Base-by-base conservation (phyloP, 2,888 invertebrate genomes). In the Drosophila acutilabella region DNA sequence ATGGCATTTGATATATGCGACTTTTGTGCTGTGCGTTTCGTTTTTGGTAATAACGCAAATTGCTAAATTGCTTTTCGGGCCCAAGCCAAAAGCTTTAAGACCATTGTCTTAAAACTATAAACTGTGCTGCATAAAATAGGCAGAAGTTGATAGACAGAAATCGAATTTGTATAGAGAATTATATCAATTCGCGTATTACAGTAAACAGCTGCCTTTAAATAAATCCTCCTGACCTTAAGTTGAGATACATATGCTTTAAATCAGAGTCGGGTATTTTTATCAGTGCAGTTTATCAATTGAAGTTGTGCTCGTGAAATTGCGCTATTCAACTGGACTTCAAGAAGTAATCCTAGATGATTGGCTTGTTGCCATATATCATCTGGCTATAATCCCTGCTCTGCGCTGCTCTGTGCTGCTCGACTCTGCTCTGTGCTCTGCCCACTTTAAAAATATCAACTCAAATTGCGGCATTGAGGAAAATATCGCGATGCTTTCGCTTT, bases 381-480 rank as follows among this genome's bases (percentile, higher is more conserved):
- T 42, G 42, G 38, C 36, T 40, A 41, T 67, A 76, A 74, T 71
- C 60, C 57, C 64, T 44, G 36, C 59, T 57, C 57, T 62, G 62
- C 52, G 64, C 48, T 51, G 36, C 59, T 57, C 57, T 62, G 62
- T 48, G 64, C 48, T 51, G 4, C 36, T 36, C n/a, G 41, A 20
- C 26, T 51, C 54, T 30, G 6, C 26, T 26, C 26, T 26, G 26
- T 26, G 2, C 30, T 23, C 23, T 23, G 62, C 51, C 73, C 88
- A 72, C 77, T 88, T 81, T 72, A 74, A 82, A 77, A 88, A 85
- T 77, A 81, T 85, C 74, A 85, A 88, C 86, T 85, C 77, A 72
- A 81, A 85, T 81, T 85, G 87, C 68, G 64, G 78, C 84, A 84
- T 81, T 81, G 72, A 61, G 78, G 51, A 70, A 74, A 67, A 78